These are phyloP conservation scores for Xiphophorus couchianus DNA, from an alignment of 2,113 vertebrate species.

Conservation along the genomic window DNA sequence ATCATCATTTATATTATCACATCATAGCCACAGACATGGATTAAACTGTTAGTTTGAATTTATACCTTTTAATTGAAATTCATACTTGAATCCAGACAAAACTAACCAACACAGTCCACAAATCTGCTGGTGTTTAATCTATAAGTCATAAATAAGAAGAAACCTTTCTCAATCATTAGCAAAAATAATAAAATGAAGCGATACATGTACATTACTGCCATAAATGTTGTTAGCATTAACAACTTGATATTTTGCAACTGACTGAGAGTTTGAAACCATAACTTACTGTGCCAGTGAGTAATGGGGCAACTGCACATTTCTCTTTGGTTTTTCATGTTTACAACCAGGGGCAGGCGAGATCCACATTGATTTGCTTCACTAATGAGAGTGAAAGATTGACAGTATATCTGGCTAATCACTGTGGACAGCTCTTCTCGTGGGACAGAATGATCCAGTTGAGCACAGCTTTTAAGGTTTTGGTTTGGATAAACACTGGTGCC, in stretches of 20 bases:
- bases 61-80: neutral
- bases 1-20: neutral
- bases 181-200: neutral
- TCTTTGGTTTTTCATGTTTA: constrained; percentile 17
- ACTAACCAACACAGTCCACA: neutral
- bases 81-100: neutral
- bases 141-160: neutral
- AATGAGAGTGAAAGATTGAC: constrained; percentile 7
- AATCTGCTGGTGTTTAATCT: neutral
- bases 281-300: neutral
- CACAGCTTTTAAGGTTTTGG: constrained; percentile 65
- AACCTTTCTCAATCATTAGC: neutral
- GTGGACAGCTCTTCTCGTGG: constrained; percentile 39
- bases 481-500: constrained; percentile 83
- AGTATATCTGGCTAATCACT: neutral
- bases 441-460: constrained; percentile 54
- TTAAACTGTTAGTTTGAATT: neutral
- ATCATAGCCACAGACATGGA: neutral
- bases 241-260: neutral
- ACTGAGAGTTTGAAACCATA: neutral
- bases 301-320: neutral
- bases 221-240: neutral
- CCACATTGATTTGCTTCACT: constrained; percentile 1
- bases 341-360: constrained; percentile 22
- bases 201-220: neutral